phyloP scores from a whole-genome alignment of 2,113 vertebrate species.

The Trogon surrucura region DNA sequence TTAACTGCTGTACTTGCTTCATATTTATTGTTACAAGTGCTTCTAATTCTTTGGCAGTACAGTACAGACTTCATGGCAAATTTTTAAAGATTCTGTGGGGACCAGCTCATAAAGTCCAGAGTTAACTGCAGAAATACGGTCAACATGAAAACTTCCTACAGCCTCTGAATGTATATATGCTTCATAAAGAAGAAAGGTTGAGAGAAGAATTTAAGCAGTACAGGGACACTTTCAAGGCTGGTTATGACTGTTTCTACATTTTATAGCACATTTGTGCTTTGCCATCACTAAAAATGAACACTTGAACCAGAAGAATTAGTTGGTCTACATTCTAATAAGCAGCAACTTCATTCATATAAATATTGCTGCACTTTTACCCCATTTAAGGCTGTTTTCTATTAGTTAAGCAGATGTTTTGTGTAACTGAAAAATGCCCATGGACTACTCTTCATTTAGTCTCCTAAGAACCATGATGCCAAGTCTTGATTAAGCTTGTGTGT shows the following conservation, averaged over 20 bases:
- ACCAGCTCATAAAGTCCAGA: constrained; percentile 7
- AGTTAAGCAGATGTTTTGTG: background rate
- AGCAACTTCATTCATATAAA: background rate
- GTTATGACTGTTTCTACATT: constrained; percentile 37
- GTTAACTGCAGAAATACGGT: constrained; percentile 13
- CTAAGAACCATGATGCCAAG: background rate
- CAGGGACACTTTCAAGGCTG: constrained; percentile 19
- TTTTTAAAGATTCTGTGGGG: constrained; percentile 7
- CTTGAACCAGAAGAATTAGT: background rate
- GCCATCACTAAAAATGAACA: background rate
- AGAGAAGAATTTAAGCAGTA: constrained; percentile 43
- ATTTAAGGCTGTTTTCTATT: background rate
- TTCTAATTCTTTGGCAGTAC: constrained; percentile 18
- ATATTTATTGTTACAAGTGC: background rate
- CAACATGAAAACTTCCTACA: background rate
- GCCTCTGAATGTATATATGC: background rate
- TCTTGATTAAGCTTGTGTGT: background rate
- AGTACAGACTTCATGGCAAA: constrained; percentile 3
- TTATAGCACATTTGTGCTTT: background rate
- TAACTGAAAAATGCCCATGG: background rate
- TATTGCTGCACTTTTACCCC: background rate
- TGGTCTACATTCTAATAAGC: background rate
- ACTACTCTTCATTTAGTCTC: background rate
- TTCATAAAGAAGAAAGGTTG: background rate
- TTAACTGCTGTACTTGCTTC: constrained; percentile 1